A percentile compares a stretch with the other conserved stretches of the same genome.
phyloP scores from a whole-genome alignment of 2,888 invertebrate species.

The Odontocerum albicorne region DNA sequence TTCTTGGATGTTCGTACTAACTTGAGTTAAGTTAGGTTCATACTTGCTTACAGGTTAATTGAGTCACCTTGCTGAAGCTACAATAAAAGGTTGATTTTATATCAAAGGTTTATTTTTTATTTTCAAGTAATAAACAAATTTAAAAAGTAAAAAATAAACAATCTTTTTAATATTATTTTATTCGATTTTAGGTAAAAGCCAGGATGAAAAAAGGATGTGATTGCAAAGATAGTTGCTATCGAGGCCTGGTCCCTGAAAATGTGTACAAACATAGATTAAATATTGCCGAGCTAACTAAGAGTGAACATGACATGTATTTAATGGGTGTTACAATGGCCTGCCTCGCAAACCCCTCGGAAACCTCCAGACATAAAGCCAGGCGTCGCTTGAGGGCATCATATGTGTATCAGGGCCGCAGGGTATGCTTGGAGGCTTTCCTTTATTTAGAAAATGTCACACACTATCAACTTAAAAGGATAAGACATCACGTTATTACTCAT shows the following conservation, averaged over 20 bases:
- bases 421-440: slow-evolving; percentile 76
- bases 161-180: neutral
- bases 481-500: slow-evolving; percentile 77
- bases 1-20: too few species aligned
- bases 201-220: slow-evolving; percentile 73
- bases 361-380: slow-evolving; percentile 70
- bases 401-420: slow-evolving; percentile 75
- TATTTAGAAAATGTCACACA: slow-evolving; percentile 80
- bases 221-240: slow-evolving; percentile 76
- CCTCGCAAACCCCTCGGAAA: slow-evolving; percentile 72
- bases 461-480: slow-evolving; percentile 74
- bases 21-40: too few species aligned
- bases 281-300: slow-evolving; percentile 77
- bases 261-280: slow-evolving; percentile 76
- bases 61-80: too few species aligned
- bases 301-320: slow-evolving; percentile 81
- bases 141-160: neutral
- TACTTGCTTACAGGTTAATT: too few species aligned
- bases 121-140: neutral
- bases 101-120: neutral
- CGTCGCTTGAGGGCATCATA: slow-evolving; percentile 73
- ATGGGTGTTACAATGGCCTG: slow-evolving; percentile 87
- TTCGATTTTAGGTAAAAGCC: slow-evolving; percentile 62
- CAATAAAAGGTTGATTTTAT: neutral
- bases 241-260: slow-evolving; percentile 72